These are phyloP conservation scores for Tragelaphus imberbis DNA, from an alignment of 2,113 vertebrate genomes.

Conservation along the genomic window DNA sequence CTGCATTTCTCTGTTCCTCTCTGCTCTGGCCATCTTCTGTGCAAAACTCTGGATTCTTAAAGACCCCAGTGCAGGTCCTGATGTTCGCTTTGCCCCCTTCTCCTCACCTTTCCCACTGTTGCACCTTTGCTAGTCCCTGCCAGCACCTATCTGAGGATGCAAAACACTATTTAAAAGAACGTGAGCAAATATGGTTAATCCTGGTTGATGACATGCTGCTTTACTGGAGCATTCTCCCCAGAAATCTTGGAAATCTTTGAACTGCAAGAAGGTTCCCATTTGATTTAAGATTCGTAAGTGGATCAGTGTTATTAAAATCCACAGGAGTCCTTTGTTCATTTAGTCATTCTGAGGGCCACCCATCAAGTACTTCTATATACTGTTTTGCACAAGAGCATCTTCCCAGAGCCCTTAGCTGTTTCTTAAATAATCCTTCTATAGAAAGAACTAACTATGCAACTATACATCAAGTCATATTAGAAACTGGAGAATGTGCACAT, in stretches of 20 bases:
- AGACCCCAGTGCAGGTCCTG: background rate
- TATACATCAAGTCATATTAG: background rate
- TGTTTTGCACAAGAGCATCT: constrained; percentile 20
- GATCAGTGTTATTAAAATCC: constrained; percentile 75
- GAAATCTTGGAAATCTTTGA: constrained; percentile 63
- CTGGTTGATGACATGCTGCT: background rate
- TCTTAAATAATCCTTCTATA: constrained; percentile 48
- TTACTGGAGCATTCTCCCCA: constrained; percentile 40
- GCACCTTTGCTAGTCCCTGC: background rate
- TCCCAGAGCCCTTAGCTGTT: constrained; percentile 38
- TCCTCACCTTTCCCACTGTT: background rate
- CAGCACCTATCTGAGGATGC: background rate
- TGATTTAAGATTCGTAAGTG: constrained; percentile 72
- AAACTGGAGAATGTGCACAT: background rate
- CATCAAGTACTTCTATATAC: background rate
- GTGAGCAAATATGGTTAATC: background rate
- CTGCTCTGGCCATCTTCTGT: background rate
- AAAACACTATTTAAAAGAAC: constrained; percentile 19
- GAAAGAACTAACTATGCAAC: constrained; percentile 47
- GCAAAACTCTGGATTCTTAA: background rate
- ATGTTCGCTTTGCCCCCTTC: background rate
- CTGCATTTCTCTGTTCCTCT: background rate
- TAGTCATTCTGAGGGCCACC: constrained; percentile 46
- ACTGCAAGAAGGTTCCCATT: constrained; percentile 54
- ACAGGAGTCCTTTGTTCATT: constrained; percentile 67